A percentile compares a stretch with the other conserved stretches of the same genome.
Conservation (phyloP, 2,888 invertebrate species). For the Trachelus troglodyta region DNA sequence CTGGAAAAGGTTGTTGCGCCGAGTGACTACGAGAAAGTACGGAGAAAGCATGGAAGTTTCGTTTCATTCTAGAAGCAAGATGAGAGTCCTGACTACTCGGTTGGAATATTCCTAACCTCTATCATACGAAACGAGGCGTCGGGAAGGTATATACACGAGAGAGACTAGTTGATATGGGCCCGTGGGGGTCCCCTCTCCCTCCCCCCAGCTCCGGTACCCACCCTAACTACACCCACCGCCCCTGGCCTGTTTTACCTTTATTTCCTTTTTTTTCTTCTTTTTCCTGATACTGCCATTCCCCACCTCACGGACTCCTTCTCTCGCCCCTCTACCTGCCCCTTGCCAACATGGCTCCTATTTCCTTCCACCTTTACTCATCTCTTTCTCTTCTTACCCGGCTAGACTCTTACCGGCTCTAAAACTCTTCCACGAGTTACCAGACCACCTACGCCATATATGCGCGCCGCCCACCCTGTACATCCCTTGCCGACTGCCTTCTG, state of each 20-base stretch:
- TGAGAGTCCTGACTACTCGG: background rate
- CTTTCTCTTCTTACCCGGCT: conserved; percentile 1
- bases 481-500: background rate
- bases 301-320: conserved; percentile 10
- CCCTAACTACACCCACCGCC: background rate
- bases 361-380: conserved; percentile 15
- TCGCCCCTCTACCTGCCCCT: conserved; percentile 7
- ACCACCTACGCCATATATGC: conserved; percentile 22
- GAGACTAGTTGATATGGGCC: background rate
- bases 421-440: conserved; percentile 13
- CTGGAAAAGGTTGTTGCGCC: conserved; percentile 14
- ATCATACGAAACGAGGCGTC: background rate
- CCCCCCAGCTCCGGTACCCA: background rate
- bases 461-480: background rate
- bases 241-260: conserved; percentile 22
- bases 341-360: conserved; percentile 10
- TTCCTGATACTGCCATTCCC: background rate
- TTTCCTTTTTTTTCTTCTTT: conserved; percentile 28
- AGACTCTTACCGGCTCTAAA: background rate
- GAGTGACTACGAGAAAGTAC: conserved; percentile 30
- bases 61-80: background rate
- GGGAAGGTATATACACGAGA: background rate
- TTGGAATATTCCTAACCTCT: background rate
- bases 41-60: conserved; percentile 21
- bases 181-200: conserved; percentile 2